Percentiles rank a stretch among this genome's conserved stretches.
Conservation (phyloP, 2,888 invertebrate species). For the Agrenia bidenticulata region DNA sequence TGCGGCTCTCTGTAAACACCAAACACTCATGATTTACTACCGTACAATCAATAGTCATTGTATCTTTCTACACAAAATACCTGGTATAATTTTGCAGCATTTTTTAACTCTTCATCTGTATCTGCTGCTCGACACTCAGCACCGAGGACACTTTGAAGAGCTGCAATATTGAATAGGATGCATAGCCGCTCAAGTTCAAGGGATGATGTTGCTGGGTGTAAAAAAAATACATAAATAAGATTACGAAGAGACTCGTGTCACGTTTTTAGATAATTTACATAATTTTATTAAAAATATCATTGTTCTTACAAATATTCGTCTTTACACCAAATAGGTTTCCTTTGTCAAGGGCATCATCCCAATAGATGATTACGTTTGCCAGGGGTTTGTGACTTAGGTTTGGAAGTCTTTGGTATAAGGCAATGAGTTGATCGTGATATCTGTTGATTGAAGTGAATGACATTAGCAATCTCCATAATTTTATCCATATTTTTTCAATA, state of each 20-base stretch:
- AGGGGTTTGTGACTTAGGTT: constrained; percentile 63
- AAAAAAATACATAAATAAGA: constrained; percentile 7
- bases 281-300: constrained; percentile 51
- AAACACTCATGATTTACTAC: constrained; percentile 23
- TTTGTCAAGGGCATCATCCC: constrained; percentile 99
- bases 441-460: constrained; percentile 59
- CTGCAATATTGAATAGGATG: constrained; percentile 93
- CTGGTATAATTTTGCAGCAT: constrained; percentile 88
- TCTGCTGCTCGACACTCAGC: constrained; percentile 76
- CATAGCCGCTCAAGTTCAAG: constrained; percentile 90
- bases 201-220: constrained; percentile 74
- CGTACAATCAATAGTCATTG: too few relatives aligned
- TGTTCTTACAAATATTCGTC: constrained; percentile 79
- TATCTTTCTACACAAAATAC: too few relatives aligned
- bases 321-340: constrained; percentile 89
- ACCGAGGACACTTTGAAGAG: constrained; percentile 84
- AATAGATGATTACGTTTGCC: constrained; percentile 77
- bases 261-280: too few relatives aligned
- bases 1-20: constrained; percentile 71
- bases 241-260: background rate
- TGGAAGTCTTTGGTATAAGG: constrained; percentile 85
- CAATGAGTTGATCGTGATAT: constrained; percentile 93
- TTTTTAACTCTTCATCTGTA: constrained; percentile 88
- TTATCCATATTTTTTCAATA: too few relatives aligned
- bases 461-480: background rate